phyloP scores from a whole-genome alignment of 1,140 invertebrate species.

The Drosophila aff. region DNA sequence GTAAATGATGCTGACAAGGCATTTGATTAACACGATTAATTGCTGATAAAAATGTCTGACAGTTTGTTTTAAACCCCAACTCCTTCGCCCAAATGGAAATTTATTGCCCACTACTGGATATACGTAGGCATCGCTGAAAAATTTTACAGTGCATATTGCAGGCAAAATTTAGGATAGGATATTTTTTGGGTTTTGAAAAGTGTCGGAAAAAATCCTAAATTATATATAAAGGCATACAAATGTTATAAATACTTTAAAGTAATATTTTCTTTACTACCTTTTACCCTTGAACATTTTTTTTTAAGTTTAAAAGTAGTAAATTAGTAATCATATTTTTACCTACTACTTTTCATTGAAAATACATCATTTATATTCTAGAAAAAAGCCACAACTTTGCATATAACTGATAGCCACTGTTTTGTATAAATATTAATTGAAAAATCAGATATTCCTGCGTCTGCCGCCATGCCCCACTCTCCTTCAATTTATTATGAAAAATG shows the following conservation, averaged over 20 bases:
- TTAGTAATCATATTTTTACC: background rate
- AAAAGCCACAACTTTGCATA: background rate
- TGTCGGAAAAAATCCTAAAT: too few species aligned
- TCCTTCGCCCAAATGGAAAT: conserved; percentile 2
- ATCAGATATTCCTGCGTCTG: conserved; percentile 40
- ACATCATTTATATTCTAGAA: background rate
- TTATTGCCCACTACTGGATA: conserved; percentile 57
- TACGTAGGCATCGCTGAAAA: conserved; percentile 34
- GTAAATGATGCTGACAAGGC: conserved; percentile 83
- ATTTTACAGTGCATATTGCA: background rate
- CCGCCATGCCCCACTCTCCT: conserved; percentile 13
- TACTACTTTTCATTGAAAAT: background rate
- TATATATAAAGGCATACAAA: too few species aligned
- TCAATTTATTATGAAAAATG: conserved; percentile 81
- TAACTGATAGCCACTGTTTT: conserved; percentile 24
- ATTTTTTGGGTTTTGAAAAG: too few species aligned
- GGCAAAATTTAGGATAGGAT: background rate
- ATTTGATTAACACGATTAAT: conserved; percentile 84
- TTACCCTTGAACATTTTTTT: background rate
- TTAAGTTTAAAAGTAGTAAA: background rate
- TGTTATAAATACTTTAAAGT: background rate
- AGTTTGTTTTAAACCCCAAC: conserved; percentile 60
- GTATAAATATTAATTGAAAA: conserved; percentile 55
- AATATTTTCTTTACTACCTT: background rate
- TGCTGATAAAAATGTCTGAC: conserved; percentile 83